Evolutionary conservation across 2,888 invertebrate species (phyloP).

Genomic region (Diabrotica balteata): DNA sequence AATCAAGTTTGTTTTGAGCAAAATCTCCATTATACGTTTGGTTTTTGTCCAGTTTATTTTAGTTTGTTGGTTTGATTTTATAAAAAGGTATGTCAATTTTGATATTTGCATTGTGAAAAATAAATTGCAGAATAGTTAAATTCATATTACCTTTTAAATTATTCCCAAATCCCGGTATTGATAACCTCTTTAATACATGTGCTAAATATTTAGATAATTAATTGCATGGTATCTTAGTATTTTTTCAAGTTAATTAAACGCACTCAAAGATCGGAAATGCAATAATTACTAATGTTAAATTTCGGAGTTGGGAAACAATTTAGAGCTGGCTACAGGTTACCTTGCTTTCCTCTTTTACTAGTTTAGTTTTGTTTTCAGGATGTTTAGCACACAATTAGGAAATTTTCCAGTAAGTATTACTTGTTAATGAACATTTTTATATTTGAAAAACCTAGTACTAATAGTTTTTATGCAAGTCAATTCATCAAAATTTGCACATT

Average conservation of each 20-base stretch:
- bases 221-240: constrained; percentile 20
- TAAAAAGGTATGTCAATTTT: constrained; percentile 33
- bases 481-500: too few species aligned
- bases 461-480: too few species aligned
- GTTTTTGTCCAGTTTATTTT: constrained; percentile 37
- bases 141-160: background rate
- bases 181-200: constrained; percentile 34
- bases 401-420: constrained; percentile 43
- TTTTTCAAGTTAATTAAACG: constrained; percentile 20
- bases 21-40: constrained; percentile 28
- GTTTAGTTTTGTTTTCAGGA: constrained; percentile 36
- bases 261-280: too few species aligned
- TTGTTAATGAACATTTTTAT: background rate
- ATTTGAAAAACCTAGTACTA: too few species aligned
- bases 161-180: constrained; percentile 20
- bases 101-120: constrained; percentile 10
- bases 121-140: background rate
- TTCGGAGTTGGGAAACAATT: constrained; percentile 31
- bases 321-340: constrained; percentile 36
- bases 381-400: constrained; percentile 44
- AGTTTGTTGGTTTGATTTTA: constrained; percentile 28
- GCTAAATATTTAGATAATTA: constrained; percentile 12
- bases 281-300: background rate
- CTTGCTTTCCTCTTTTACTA: constrained; percentile 30
- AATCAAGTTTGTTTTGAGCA: constrained; percentile 36